phyloP scores from a whole-genome alignment of 1,140 invertebrate species.

The Ctenoplectra terminalis region DNA sequence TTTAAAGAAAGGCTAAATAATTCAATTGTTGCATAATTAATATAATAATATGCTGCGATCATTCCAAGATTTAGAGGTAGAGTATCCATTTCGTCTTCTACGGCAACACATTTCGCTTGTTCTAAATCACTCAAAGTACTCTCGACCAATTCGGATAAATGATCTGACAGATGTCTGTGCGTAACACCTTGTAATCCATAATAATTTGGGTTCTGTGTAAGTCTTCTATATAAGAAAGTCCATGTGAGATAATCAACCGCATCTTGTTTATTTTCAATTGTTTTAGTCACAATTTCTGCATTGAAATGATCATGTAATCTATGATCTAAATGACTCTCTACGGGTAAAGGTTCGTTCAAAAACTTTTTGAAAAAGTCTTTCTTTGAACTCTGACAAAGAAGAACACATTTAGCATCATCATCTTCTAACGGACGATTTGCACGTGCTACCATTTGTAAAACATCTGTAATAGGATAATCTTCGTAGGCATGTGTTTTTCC shows the following conservation, averaged over 20 bases:
- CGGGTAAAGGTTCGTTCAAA: conserved; percentile 97
- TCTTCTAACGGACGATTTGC: conserved; percentile 95
- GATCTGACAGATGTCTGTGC: conserved; percentile 98
- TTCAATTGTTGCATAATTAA: conserved; percentile 99
- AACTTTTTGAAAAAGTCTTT: conserved; percentile 99
- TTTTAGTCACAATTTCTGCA: conserved; percentile 99
- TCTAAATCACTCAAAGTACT: conserved; percentile 97
- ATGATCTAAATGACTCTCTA: conserved; percentile 99
- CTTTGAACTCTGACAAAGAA: conserved; percentile 98
- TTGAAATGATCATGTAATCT: conserved; percentile 99
- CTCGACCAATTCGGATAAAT: conserved; percentile 99
- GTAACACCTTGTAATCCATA: conserved; percentile 99
- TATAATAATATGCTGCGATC: conserved; percentile 99
- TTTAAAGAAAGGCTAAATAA: conserved; percentile 98
- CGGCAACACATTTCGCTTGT: conserved; percentile 98
- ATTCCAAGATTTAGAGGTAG: conserved; percentile 98
- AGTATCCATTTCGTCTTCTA: conserved; percentile 99
- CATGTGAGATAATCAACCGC: conserved; percentile 99
- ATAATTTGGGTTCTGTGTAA: conserved; percentile 99
- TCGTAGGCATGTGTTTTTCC: conserved; percentile 97
- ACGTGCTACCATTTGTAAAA: conserved; percentile 98
- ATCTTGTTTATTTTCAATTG: conserved; percentile 99
- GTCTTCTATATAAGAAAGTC: conserved; percentile 98
- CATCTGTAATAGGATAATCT: conserved; percentile 98
- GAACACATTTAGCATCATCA: conserved; percentile 97